A percentile compares a stretch with the other conserved stretches of the same genome.
Conservation (phyloP, 2,888 invertebrate species). For the Diloba caeruleocephala region DNA sequence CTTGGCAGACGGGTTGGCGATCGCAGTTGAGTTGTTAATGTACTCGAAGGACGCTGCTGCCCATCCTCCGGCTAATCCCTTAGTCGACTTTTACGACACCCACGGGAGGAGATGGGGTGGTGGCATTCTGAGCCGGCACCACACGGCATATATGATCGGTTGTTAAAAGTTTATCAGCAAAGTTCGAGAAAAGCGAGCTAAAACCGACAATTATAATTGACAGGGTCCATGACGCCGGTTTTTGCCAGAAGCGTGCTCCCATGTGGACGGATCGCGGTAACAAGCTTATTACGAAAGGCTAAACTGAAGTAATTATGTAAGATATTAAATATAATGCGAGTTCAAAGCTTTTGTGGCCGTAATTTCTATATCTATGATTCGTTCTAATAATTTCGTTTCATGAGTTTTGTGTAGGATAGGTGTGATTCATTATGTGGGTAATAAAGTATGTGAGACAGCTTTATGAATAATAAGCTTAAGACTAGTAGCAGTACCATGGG, state of each 20-base stretch:
- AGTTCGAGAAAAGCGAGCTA: slow-evolving; percentile 10
- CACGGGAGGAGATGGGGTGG: no score
- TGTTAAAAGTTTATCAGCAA: slow-evolving; percentile 3
- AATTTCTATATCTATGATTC: slow-evolving; percentile 24
- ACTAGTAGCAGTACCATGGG: no score
- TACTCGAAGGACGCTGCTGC: no score
- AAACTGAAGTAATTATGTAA: slow-evolving; percentile 46
- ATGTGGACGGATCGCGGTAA: slow-evolving; percentile 22
- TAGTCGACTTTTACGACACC: no score
- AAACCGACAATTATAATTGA: slow-evolving; percentile 26
- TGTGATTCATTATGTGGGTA: no score
- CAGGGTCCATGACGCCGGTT: slow-evolving; percentile 8
- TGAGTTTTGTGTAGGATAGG: slow-evolving; percentile 11
- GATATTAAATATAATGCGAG: slow-evolving; percentile 48
- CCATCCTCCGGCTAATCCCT: no score
- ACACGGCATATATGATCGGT: not conserved
- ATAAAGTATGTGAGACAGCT: no score
- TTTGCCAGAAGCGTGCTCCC: slow-evolving; percentile 16
- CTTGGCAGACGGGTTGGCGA: no score
- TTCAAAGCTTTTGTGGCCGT: slow-evolving; percentile 28
- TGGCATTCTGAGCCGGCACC: no score
- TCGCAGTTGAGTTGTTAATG: no score
- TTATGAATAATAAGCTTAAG: no score
- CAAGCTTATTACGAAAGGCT: slow-evolving; percentile 50
- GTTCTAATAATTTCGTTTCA: slow-evolving; percentile 28